Evolutionary conservation across 2,888 invertebrate species (phyloP), one percentile per base, ranked within the genome.

Genomic region (Villa cingulata): DNA sequence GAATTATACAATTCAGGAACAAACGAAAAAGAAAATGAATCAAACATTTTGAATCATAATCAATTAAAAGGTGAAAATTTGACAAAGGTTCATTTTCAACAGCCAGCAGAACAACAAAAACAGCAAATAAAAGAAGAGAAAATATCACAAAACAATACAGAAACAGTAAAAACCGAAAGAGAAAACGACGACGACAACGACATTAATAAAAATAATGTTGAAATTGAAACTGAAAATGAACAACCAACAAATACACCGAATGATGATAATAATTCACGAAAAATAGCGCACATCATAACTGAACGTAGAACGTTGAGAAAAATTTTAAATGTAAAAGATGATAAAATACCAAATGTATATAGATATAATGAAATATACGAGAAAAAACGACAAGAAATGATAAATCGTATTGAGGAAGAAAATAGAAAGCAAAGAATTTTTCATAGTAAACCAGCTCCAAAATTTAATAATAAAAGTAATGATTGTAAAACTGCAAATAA

Each of bases 381-480:
- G 41, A 54, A 51, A 10, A 63, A 61, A 12, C 59, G 59, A 0
- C 56, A 62, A 29, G 55, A 54, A 23, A 55, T 56, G 1, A 39
- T 59, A 18, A 55, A 54, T 1, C 56, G 54, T 9, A 55, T 58
- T 6, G 43, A 54, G 6, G 59, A 65, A 20, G 63, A 66, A 27
- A 65, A 66, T 37, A 60, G 58, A 1, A 65, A 64, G 47, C 59
- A 57, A 38, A 59, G 68, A 2, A 50, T 62, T 47, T 68, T 68
- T 51, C 64, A 59, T 19, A 64, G 68, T 40, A 58, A 61, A 0
- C 68, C 67, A 4, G 60, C 56, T 17, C 67, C 67, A 0, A 65
- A 65, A 34, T 65, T 64, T 16, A 55, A 48, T 9, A 48, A 49
- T 0, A 19, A 53, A 7, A 23, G 23, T 23, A 56, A 60, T 37